Base-by-base conservation (phyloP, 2,888 invertebrate species). In the Pterobdella sp. region DNA sequence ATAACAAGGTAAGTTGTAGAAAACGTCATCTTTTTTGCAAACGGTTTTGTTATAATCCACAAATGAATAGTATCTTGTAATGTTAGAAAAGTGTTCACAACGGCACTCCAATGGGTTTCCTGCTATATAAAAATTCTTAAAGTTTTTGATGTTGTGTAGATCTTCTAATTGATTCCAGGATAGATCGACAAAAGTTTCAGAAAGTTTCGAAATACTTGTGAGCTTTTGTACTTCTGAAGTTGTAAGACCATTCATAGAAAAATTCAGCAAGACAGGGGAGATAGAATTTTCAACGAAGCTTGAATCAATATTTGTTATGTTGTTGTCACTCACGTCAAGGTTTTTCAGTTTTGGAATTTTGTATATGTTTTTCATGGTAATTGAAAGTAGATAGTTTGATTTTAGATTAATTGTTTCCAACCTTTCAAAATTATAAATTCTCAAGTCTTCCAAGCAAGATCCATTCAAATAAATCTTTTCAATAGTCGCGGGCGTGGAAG, bases 381-480 rank as follows among this genome's bases (percentile, higher is more conserved):
- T 29, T 1, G 34, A 63, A 31, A 32, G 63, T 10, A 71, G 63
- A n/a, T 71, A 71, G 56, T 71, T 71, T 52, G 29, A 32, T 32
- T 60, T 31, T n/a, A 71, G 32, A 34, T 71, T 36, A 7, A 71
- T 10, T 63, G 32, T 56, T 34, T 71, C 34, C 18, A 71, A n/a
- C 1, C 10, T 26, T 7, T 0, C n/a, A 31, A 71, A 71, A 4
- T 60, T 34, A 18, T 26, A 1, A n/a, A 71, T 52, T 35, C 36
- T 63, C 34, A 71, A 34, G 10, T 60, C 18, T 71, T 71, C 71
- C 22, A 71, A n/a, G 31, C 71, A 71, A 1, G 71, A 26, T 10
- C 1, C 63, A 32, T 71, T 71, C 60, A 71, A 34, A 26, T 71
- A 63, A 10, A 71, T 60, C 36, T 71, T 36, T 71, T 71, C 63